Evolutionary conservation across 2,797 vertebrate genomes (phyloP).

Genomic region (Sebastes miniatus): DNA sequence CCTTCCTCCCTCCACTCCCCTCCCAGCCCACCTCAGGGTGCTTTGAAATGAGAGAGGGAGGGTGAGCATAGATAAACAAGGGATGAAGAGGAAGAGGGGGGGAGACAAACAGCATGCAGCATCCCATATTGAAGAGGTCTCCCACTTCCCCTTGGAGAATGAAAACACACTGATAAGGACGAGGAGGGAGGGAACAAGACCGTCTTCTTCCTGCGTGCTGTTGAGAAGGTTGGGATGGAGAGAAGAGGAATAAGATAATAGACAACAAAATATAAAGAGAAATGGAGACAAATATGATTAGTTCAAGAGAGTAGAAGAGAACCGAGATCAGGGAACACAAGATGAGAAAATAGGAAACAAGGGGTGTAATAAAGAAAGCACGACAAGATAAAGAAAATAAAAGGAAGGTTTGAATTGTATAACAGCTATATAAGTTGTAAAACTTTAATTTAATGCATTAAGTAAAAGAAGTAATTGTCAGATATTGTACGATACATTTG

Average conservation of each 20-base stretch:
- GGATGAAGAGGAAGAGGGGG: conserved; percentile 49
- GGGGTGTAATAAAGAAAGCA: not conserved
- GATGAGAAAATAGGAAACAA: not conserved
- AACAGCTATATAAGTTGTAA: not conserved
- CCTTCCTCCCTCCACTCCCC: conserved; percentile 56
- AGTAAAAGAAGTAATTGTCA: not conserved
- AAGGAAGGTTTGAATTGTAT: not conserved
- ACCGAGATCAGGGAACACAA: not conserved
- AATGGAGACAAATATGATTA: not conserved
- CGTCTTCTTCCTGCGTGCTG: conserved; percentile 40
- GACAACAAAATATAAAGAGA: not conserved
- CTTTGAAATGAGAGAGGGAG: conserved; percentile 76
- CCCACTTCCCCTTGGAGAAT: conserved; percentile 50
- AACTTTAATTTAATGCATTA: not conserved
- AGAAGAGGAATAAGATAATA: not conserved
- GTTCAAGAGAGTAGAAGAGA: not conserved
- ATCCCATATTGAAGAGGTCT: conserved; percentile 55
- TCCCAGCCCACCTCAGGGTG: conserved; percentile 51
- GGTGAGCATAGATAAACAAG: conserved; percentile 69
- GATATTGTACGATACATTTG: no score
- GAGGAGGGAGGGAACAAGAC: not conserved
- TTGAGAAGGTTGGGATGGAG: not conserved
- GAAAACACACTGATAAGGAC: conserved; percentile 67
- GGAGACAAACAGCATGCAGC: conserved; percentile 49
- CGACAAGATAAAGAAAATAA: not conserved